Conservation (phyloP, 2,888 invertebrate species). For the Apocheima hispidaria region DNA sequence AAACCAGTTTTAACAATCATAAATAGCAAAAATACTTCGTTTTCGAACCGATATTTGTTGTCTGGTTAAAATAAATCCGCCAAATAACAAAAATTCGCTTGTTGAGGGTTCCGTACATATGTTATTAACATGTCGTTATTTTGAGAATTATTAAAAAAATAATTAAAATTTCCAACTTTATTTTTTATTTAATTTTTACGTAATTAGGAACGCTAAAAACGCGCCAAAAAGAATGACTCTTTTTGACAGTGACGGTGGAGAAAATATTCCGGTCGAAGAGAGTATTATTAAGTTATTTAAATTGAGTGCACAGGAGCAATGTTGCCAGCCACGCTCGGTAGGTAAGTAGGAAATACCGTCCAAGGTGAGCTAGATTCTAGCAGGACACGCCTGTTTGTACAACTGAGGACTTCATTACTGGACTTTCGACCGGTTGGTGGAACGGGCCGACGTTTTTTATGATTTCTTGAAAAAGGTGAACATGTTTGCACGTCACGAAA, state of each 20-base stretch:
- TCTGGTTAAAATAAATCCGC: slow-evolving; percentile 8
- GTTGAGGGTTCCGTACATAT: too few relatives aligned
- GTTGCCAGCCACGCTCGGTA: slow-evolving; percentile 47
- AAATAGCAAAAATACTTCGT: slow-evolving; percentile 38
- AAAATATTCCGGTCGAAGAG: slow-evolving; percentile 17
- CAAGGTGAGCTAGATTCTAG: slow-evolving; percentile 81
- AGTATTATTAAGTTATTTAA: slow-evolving; percentile 20
- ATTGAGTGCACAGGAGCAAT: slow-evolving; percentile 40
- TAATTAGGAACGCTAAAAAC: too few relatives aligned
- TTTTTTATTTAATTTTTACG: too few relatives aligned
- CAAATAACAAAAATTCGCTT: too few relatives aligned
- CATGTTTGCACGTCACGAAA: slow-evolving; percentile 28
- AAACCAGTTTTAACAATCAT: slow-evolving; percentile 41
- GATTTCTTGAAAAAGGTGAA: slow-evolving; percentile 33
- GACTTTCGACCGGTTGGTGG: slow-evolving; percentile 32
- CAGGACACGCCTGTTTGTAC: slow-evolving; percentile 57
- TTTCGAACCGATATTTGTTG: slow-evolving; percentile 30
- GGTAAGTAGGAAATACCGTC: slow-evolving; percentile 78
- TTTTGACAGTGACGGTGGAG: background rate
- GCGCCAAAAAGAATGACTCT: slow-evolving; percentile 8
- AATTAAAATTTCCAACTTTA: too few relatives aligned
- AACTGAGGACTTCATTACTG: slow-evolving; percentile 34
- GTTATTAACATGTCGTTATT: too few relatives aligned
- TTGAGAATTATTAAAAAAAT: too few relatives aligned
- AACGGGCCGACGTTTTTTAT: slow-evolving; percentile 33